A percentile compares a stretch with the other conserved stretches of the same genome.
Conservation (phyloP, 2,797 vertebrate species). For the Prionace glauca region DNA sequence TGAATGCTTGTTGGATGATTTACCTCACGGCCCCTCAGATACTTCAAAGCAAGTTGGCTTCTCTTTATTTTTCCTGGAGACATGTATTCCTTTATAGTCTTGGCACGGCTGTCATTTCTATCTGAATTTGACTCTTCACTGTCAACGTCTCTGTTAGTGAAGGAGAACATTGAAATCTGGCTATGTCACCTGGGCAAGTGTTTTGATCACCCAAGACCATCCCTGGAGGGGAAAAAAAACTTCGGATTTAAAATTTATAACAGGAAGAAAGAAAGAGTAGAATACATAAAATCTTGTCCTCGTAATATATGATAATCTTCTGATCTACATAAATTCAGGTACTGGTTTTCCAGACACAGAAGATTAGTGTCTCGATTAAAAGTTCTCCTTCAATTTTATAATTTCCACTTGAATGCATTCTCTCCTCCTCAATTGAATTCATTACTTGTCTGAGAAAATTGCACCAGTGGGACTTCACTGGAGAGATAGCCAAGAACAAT, state of each 20-base stretch:
- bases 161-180: neutral
- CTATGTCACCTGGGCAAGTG: neutral
- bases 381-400: constrained; percentile 31
- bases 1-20: constrained; percentile 14
- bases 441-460: constrained; percentile 16
- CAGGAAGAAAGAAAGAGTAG: neutral
- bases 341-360: neutral
- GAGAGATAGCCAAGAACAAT: neutral
- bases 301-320: neutral
- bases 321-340: neutral
- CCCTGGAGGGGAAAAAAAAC: neutral
- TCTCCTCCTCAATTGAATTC: neutral
- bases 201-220: neutral
- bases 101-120: constrained; percentile 26
- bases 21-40: neutral
- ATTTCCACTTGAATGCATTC: neutral
- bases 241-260: neutral
- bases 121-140: constrained; percentile 16
- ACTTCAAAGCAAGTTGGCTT: constrained; percentile 3
- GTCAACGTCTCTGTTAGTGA: constrained; percentile 23
- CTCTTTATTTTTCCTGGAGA: constrained; percentile 24
- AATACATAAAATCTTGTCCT: neutral
- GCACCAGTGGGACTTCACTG: neutral
- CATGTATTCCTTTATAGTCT: neutral
- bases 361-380: constrained; percentile 6